phyloP scores from a whole-genome alignment of 2,797 vertebrate species.

The Smutsia temminckii region DNA sequence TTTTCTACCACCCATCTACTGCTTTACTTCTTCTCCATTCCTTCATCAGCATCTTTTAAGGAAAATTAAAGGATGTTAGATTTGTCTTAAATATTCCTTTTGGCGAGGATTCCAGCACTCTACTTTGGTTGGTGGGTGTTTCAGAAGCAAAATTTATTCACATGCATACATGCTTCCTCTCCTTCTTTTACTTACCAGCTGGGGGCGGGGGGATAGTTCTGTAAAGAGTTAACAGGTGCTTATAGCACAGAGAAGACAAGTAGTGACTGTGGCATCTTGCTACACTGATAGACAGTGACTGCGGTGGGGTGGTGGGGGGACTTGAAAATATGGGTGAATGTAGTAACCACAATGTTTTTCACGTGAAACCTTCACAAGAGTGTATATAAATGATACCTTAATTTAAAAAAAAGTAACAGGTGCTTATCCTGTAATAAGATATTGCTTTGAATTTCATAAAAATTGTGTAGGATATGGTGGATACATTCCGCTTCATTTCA shows the following conservation, averaged over 20 bases:
- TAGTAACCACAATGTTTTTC: too few relatives aligned
- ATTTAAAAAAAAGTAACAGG: background rate
- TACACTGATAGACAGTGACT: too few relatives aligned
- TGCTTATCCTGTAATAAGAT: constrained; percentile 26
- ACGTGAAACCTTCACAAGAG: too few relatives aligned
- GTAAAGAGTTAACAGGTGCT: background rate
- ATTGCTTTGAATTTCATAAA: constrained; percentile 37
- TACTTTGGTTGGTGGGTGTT: background rate
- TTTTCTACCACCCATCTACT: background rate
- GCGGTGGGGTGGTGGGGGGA: too few relatives aligned
- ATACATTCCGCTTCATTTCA: background rate
- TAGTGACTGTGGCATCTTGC: too few relatives aligned
- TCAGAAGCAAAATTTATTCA: constrained; percentile 43
- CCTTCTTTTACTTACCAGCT: background rate
- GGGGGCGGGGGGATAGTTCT: background rate
- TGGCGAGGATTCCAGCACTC: background rate
- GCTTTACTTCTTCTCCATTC: background rate
- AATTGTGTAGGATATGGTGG: background rate
- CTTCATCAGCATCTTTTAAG: background rate
- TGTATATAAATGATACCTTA: too few relatives aligned
- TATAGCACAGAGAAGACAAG: background rate
- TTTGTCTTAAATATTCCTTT: background rate
- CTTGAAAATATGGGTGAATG: too few relatives aligned
- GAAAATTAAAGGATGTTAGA: background rate
- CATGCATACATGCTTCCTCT: background rate